phyloP scores from a whole-genome alignment of 1,140 invertebrate genomes.

The Nymphalis io region DNA sequence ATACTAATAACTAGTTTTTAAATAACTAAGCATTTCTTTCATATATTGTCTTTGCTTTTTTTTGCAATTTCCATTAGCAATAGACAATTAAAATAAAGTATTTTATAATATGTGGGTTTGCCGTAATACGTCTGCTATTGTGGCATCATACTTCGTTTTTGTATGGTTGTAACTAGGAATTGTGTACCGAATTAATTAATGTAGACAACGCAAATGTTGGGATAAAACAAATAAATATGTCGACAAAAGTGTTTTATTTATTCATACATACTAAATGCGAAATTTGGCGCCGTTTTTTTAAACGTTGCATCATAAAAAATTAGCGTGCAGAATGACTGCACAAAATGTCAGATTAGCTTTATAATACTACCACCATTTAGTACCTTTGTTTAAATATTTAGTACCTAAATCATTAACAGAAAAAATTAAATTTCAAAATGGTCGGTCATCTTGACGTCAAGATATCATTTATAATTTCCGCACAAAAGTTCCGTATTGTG shows the following conservation, averaged over 20 bases:
- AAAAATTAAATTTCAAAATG: too few species aligned
- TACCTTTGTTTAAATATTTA: too few species aligned
- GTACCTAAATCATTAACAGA: too few species aligned
- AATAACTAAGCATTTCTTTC: background rate
- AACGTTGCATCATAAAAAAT: too few species aligned
- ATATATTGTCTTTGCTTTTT: background rate
- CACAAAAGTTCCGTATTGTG: too few species aligned
- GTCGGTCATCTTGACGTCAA: too few species aligned
- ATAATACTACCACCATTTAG: too few species aligned
- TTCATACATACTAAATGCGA: background rate
- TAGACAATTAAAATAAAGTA: background rate
- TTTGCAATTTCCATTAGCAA: background rate
- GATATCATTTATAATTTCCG: too few species aligned
- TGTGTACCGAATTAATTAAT: slow-evolving; percentile 21
- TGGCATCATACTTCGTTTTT: background rate
- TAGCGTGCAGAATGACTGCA: too few species aligned
- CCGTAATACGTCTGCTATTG: background rate
- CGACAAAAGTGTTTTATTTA: background rate
- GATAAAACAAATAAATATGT: slow-evolving; percentile 14
- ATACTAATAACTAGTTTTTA: background rate
- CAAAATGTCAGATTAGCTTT: too few species aligned
- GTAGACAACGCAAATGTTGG: slow-evolving; percentile 11
- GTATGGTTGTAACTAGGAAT: slow-evolving; percentile 17
- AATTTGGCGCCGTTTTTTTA: background rate
- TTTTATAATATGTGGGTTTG: background rate